Conservation (phyloP, 2,888 invertebrate species). For the Ochlodes sylvanus region DNA sequence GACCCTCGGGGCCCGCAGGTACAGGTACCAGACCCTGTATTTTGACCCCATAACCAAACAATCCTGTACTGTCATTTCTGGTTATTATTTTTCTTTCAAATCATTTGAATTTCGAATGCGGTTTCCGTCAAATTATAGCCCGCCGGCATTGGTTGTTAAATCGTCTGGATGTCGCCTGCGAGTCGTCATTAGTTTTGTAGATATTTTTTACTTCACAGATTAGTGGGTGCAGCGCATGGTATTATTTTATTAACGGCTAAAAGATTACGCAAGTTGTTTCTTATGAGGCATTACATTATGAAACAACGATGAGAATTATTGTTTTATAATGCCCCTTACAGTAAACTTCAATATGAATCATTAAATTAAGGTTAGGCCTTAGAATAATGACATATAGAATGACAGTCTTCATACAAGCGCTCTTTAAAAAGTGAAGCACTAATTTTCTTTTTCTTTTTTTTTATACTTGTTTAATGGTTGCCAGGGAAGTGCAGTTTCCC, state of each 20-base stretch:
- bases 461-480: too few species aligned
- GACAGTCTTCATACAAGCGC: too few species aligned
- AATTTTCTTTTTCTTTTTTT: too few species aligned
- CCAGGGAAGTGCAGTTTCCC: too few species aligned
- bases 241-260: background rate
- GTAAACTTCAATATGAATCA: too few species aligned
- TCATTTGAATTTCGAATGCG: conserved; percentile 6
- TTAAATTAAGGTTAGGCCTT: too few species aligned
- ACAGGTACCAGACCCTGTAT: conserved; percentile 66
- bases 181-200: background rate
- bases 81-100: conserved; percentile 21
- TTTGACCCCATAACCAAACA: conserved; percentile 65
- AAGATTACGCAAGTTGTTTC: background rate
- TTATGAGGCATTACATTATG: too few species aligned
- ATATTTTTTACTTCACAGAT: background rate
- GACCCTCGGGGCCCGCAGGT: conserved; percentile 50
- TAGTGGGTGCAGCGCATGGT: background rate
- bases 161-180: background rate
- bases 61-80: conserved; percentile 55
- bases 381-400: too few species aligned
- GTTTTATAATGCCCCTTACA: too few species aligned
- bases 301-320: too few species aligned
- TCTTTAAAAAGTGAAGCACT: too few species aligned
- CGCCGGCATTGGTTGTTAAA: background rate
- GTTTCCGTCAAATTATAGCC: conserved; percentile 4